phyloP scores from a whole-genome alignment of 2,113 vertebrate genomes.

The Paramisgurnus dabryanus region DNA sequence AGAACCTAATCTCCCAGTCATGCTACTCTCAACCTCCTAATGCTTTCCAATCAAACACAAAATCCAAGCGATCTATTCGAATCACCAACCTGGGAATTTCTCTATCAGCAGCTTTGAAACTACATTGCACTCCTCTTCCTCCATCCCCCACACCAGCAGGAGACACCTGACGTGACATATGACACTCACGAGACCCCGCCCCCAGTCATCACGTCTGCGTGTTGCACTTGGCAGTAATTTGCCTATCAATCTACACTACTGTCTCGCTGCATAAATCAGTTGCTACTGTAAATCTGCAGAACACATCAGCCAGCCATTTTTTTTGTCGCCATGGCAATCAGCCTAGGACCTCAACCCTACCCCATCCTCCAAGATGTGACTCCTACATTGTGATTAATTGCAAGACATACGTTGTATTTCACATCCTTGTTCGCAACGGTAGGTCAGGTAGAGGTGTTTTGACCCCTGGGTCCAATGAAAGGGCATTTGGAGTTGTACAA shows the following conservation, averaged over 20 bases:
- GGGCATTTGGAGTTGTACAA: not conserved
- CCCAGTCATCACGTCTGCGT: constrained; percentile 62
- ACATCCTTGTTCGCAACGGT: constrained; percentile 1
- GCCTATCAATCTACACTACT: constrained; percentile 65
- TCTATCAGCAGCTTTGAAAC: constrained; percentile 35
- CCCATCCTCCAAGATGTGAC: constrained; percentile 15
- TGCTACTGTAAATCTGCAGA: constrained; percentile 55
- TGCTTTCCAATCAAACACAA: constrained; percentile 62
- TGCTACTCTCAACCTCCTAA: constrained; percentile 37
- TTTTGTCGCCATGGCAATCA: constrained; percentile 82
- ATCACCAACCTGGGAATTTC: constrained; percentile 21
- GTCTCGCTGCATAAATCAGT: constrained; percentile 79
- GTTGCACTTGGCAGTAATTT: constrained; percentile 77
- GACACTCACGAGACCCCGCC: constrained; percentile 29
- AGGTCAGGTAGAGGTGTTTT: constrained; percentile 8
- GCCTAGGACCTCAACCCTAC: constrained; percentile 59
- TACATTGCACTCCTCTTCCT: constrained; percentile 1
- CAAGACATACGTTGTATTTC: not conserved
- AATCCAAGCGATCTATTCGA: constrained; percentile 35
- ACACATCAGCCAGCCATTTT: constrained; percentile 77
- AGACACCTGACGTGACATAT: constrained; percentile 44
- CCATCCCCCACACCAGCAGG: constrained; percentile 24
- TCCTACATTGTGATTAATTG: constrained; percentile 16
- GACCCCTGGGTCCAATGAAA: constrained; percentile 11
- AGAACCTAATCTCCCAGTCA: constrained; percentile 52